A percentile compares a stretch with the other conserved stretches of the same genome.
Evolutionary conservation across 2,797 vertebrate genomes (phyloP).

Genomic region (Lophotriccus pileatus): DNA sequence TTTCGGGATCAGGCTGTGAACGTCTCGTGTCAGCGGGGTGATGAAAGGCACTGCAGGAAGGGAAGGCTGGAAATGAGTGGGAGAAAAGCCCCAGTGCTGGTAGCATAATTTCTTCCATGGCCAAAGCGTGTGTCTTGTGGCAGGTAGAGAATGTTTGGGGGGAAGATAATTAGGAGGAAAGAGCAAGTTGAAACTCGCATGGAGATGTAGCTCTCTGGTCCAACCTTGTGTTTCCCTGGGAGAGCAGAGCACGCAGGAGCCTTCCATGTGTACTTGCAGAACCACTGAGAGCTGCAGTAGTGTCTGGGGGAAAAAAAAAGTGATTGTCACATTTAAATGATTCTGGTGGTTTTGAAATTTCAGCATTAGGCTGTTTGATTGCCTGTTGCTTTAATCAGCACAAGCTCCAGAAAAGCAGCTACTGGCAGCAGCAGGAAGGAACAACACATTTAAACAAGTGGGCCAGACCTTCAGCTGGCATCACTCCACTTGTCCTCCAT

Average conservation of each 20-base stretch:
- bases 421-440: background rate
- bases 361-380: background rate
- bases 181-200: accelerated
- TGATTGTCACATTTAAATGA: background rate
- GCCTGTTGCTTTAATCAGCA: background rate
- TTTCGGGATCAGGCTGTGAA: background rate
- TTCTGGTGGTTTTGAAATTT: background rate
- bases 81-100: background rate
- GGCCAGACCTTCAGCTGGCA: background rate
- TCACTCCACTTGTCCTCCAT: background rate
- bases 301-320: background rate
- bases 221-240: background rate
- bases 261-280: background rate
- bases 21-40: accelerated
- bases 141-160: accelerated
- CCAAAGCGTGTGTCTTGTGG: accelerated
- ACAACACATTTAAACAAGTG: background rate
- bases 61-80: background rate
- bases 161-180: background rate
- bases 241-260: background rate
- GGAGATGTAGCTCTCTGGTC: background rate
- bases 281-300: background rate
- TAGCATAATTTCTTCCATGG: background rate
- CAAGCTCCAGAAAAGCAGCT: background rate
- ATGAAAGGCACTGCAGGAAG: background rate